phyloP scores from a whole-genome alignment of 2,797 vertebrate genomes.

The Falco novaeseelandiae region DNA sequence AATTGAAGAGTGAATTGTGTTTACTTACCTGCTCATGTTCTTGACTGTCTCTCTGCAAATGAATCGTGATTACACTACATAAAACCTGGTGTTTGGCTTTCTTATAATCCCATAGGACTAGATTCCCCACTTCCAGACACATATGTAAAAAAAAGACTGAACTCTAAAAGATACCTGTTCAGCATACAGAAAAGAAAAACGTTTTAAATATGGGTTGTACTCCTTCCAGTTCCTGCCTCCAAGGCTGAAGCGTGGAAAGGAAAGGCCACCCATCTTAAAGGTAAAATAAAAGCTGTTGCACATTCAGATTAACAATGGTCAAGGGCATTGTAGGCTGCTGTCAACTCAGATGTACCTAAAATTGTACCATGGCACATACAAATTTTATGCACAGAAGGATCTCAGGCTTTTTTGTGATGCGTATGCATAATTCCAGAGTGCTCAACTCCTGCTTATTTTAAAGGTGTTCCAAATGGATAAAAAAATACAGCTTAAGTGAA shows the following conservation, averaged over 20 bases:
- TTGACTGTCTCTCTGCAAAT: slow-evolving; percentile 10
- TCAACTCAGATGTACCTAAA: background rate
- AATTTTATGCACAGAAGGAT: background rate
- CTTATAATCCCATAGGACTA: background rate
- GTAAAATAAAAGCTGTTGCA: background rate
- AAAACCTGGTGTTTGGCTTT: background rate
- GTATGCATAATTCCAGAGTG: background rate
- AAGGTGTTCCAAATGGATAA: background rate
- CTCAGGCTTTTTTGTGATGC: background rate
- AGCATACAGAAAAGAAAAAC: background rate
- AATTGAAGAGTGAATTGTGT: slow-evolving; percentile 51
- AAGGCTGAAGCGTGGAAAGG: background rate
- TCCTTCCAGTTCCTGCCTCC: background rate
- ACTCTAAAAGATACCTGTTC: background rate
- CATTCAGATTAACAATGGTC: background rate
- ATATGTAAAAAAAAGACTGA: background rate
- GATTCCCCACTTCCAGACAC: background rate
- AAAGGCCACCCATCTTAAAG: background rate
- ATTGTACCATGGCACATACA: background rate
- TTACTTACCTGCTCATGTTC: slow-evolving; percentile 1
- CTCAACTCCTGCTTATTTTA: background rate
- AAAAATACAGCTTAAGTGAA: background rate
- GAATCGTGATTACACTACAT: background rate
- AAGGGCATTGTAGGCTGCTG: background rate
- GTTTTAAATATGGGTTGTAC: background rate